A percentile compares a stretch with the other conserved stretches of the same genome.
These are phyloP conservation scores for Triplophysa yarkandensis DNA, from an alignment of 2,797 vertebrate species.

Conservation along the genomic window DNA sequence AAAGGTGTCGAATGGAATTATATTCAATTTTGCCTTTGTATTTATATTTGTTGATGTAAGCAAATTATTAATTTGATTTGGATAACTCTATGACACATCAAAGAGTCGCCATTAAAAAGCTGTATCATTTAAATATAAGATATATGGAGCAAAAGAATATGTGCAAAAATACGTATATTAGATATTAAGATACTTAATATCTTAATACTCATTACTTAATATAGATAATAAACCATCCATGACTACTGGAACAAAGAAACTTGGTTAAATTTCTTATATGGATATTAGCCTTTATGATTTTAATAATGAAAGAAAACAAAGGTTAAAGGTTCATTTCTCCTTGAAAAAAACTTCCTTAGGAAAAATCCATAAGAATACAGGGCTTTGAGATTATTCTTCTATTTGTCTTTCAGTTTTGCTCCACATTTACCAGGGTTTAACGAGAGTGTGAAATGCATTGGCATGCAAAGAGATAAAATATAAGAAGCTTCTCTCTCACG, in stretches of 20 bases:
- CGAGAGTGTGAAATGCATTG: conserved; percentile 70
- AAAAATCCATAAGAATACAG: conserved; percentile 59
- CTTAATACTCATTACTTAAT: too few relatives aligned
- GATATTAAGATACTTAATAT: too few relatives aligned
- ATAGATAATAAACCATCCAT: neutral
- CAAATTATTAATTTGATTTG: too few relatives aligned
- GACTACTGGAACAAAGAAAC: neutral
- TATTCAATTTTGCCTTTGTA: neutral
- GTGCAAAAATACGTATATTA: too few relatives aligned
- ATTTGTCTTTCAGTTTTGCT: conserved; percentile 59
- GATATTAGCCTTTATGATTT: neutral
- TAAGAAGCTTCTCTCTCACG: conserved; percentile 72
- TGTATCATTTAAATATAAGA: too few relatives aligned
- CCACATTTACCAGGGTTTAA: conserved; percentile 67
- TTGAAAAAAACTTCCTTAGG: conserved; percentile 27
- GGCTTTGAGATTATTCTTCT: conserved; percentile 68
- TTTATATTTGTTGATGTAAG: conserved; percentile 31
- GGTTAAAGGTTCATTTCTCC: conserved; percentile 20
- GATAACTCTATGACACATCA: too few relatives aligned
- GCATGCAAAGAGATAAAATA: conserved; percentile 71
- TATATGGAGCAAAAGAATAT: too few relatives aligned
- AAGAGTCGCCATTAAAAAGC: too few relatives aligned
- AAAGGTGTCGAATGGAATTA: conserved; percentile 7
- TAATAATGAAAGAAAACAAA: conserved; percentile 17
- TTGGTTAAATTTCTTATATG: neutral